Evolutionary conservation across 1,140 invertebrate species (phyloP).

Genomic region (Cecropterus lyciades): DNA sequence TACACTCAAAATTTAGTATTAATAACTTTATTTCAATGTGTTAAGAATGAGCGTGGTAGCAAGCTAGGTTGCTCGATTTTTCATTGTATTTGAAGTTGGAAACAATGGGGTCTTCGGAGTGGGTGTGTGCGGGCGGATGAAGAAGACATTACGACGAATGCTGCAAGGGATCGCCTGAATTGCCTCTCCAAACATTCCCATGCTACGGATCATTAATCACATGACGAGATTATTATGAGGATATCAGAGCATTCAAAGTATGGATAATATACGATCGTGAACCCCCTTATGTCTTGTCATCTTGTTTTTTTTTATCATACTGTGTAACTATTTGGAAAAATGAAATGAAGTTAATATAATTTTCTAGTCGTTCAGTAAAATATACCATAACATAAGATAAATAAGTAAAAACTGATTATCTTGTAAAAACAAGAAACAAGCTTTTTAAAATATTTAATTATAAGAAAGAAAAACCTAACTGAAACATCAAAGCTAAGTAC

Average conservation of each 20-base stretch:
- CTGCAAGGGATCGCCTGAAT: neutral
- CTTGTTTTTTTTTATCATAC: too few relatives aligned
- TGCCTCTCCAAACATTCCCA: conserved; percentile 24
- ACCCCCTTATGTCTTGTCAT: neutral
- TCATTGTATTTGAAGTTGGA: conserved; percentile 30
- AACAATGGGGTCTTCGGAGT: conserved; percentile 20
- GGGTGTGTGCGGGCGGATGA: conserved; percentile 26
- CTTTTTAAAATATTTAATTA: too few relatives aligned
- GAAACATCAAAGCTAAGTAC: too few relatives aligned
- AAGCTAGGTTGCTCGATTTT: conserved; percentile 11
- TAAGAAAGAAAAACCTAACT: too few relatives aligned
- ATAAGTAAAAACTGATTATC: too few relatives aligned
- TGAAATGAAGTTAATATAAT: too few relatives aligned
- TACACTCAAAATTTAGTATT: neutral
- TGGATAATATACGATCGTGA: neutral
- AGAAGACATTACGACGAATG: conserved; percentile 14
- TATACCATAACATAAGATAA: too few relatives aligned
- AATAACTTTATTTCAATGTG: conserved; percentile 4
- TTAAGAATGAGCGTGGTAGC: neutral
- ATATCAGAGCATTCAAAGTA: neutral
- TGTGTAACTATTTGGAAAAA: too few relatives aligned
- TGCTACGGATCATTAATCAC: conserved; percentile 8
- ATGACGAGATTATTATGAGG: conserved; percentile 2
- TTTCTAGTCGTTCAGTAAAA: too few relatives aligned
- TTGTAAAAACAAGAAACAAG: too few relatives aligned